Evolutionary conservation across 35 echinoderm and acorn worm genomes (phyloP).

Genomic region (Stichopus chloronotus): DNA sequence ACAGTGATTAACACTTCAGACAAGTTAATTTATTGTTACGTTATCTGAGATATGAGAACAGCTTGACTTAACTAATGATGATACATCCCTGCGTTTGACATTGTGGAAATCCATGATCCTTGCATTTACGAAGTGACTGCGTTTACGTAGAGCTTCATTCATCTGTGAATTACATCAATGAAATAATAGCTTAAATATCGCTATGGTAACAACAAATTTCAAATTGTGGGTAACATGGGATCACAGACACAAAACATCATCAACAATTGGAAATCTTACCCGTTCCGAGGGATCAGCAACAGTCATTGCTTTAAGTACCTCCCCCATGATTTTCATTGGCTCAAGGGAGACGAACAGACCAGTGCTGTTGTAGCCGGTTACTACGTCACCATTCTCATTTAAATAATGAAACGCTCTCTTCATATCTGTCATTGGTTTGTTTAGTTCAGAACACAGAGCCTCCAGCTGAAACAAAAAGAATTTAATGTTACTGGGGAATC

Average conservation of each 20-base stretch:
- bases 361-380: not conserved
- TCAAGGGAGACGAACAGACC: constrained; percentile 32
- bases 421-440: not conserved
- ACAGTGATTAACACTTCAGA: not conserved
- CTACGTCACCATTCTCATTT: constrained; percentile 14
- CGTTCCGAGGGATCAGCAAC: constrained; percentile 39
- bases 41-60: not conserved
- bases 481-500: not conserved
- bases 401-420: constrained; percentile 39
- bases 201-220: not conserved
- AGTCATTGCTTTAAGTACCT: constrained; percentile 10
- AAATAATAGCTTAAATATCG: not conserved
- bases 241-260: not conserved
- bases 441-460: not conserved
- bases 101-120: not conserved
- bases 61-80: not conserved
- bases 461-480: not conserved
- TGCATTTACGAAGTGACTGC: no score
- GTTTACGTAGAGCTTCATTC: no score
- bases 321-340: constrained; percentile 2
- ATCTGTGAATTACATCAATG: no score
- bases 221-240: not conserved
- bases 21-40: not conserved
- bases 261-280: not conserved
- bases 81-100: not conserved